Conservation (phyloP, 2,113 vertebrate genomes). For the Helogale parvula region DNA sequence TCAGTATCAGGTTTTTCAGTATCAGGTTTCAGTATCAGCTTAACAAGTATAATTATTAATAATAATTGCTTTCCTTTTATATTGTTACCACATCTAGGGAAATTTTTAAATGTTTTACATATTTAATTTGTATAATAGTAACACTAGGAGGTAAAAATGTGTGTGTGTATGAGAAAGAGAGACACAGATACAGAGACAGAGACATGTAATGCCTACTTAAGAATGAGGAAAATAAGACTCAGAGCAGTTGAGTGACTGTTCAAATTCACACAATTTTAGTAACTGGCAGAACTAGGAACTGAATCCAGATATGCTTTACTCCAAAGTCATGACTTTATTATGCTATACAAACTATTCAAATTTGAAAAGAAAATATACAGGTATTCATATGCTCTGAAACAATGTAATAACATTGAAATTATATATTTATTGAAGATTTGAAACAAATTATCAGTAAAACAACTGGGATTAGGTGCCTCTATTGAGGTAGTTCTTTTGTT, state of each 20-base stretch:
- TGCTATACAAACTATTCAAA: neutral
- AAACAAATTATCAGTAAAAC: neutral
- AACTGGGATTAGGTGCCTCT: neutral
- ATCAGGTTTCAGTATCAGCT: neutral
- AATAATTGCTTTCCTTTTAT: neutral
- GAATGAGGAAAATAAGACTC: neutral
- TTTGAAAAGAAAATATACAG: neutral
- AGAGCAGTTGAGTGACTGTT: neutral
- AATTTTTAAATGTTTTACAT: neutral
- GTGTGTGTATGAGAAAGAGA: neutral
- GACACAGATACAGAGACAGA: neutral
- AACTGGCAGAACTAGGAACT: neutral
- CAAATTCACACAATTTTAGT: neutral
- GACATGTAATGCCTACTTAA: neutral
- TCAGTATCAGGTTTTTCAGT: neutral
- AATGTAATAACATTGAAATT: neutral
- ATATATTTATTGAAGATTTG: neutral
- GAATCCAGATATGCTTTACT: neutral
- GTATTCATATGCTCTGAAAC: neutral
- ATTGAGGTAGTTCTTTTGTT: neutral
- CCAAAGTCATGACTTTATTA: neutral
- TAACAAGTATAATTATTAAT: neutral
- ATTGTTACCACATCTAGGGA: neutral
- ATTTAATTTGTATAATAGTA: neutral
- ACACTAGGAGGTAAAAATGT: neutral